Base-by-base conservation (phyloP, 1,140 invertebrate species). In the Drosophila virilis region DNA sequence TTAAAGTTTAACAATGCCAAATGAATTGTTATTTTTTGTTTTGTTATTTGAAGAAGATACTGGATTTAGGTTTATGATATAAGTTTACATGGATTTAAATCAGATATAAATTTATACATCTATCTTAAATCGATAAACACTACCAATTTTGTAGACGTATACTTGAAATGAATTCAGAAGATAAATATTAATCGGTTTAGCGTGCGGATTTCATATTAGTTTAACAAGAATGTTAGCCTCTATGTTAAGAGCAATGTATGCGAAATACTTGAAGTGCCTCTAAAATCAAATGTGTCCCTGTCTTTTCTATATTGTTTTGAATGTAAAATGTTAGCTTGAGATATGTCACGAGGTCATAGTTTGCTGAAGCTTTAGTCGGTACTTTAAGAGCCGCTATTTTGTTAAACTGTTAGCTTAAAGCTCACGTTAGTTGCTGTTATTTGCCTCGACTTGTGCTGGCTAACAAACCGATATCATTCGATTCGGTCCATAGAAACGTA, bases 381-480 rank as follows among this genome's bases (percentile, higher is more conserved):
- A 73, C 55, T 60, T 82, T 70, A 52, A 59, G 13, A 58, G 54
- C 13, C 38, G 54, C 46, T 66, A 66, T 64, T 83, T 75, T 79
- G 65, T 79, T 83, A 35, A 78, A 51, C 8, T 74, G 57, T 76
- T 84, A 83, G 80, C 80, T 82, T 83, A 38, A 82, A 82, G 80
- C 79, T 50, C 22, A 46, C 58, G 60, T 55, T 71, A 55, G 50
- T 62, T 62, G 67, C 43, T 65, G 38, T 67, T 72, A 66, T n/a
- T 28, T 28, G 42, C 17, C 64, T 37, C 52, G 52, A 37, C 32
- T 57, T 57, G 28, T 65, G 61, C 61, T 43, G n/a, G 9, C 22
- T 35, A 33, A 17, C 15, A 57, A 38, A 22, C 52, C 33, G 43
- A 48, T 46, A 2, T 8, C 35, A 12, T 10, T 43, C 43, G 32